Base-by-base conservation (phyloP, 2,888 invertebrate species). In the Uloborus plumipes region DNA sequence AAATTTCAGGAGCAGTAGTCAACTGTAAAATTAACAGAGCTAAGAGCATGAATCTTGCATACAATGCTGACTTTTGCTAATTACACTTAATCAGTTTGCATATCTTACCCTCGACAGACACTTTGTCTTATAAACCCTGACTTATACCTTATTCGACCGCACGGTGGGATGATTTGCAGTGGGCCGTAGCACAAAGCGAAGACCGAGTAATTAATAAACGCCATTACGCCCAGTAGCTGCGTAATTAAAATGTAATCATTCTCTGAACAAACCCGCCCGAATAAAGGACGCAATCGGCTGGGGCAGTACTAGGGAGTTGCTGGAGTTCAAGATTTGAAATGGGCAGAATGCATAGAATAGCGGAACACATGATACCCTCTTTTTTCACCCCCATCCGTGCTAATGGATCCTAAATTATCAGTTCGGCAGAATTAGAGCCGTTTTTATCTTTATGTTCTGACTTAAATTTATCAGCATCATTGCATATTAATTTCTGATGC, bases 181-280 rank as follows among this genome's bases (percentile, higher is more conserved):
- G 55, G 55, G 20, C 18, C 55, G 20, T n/a, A 18, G 55, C 20
- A 55, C 20, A 55, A 55, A 55, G 55, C 20, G 55, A 11, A 11
- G 39, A 49, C 64, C n/a, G 51, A 64, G 62, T 71, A 70, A 77
- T 77, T 77, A 77, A 77, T 77, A 77, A 70, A 50, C 70, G 77
- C 49, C 70, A 61, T 64, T 77, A 65, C 61, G 55, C 55, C 31
- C 22, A 64, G 70, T 39, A 58, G 64, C 49, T 15, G 15, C 47
- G 77, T 71, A 77, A 77, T 77, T 77, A 77, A 77, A 77, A 77
- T 71, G 70, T 70, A 64, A 77, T 77, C 77, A 70, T 62, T 77
- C 64, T 64, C 53, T 9, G 39, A 16, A 31, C 22, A 62, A 49
- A 47, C 53, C 58, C 53, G 39, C 39, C 18, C 15, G 69, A 69